phyloP scores from a whole-genome alignment of 2,888 invertebrate genomes.

The Drosophila cyrtoloma region DNA sequence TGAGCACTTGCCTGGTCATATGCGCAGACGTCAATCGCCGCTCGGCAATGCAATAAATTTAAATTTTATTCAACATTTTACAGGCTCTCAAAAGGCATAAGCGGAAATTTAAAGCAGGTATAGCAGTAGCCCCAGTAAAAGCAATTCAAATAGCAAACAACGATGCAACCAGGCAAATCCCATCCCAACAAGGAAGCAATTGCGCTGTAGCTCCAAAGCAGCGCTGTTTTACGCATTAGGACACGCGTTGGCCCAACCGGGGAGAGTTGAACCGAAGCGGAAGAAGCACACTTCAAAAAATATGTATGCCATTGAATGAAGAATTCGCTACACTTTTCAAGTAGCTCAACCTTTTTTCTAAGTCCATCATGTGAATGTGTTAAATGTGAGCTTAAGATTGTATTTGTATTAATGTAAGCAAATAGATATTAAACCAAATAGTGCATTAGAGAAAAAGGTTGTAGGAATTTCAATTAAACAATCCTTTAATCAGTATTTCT shows the following conservation, averaged over 20 bases:
- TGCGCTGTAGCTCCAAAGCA: slow-evolving; percentile 41
- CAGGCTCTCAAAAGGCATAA: slow-evolving; percentile 81
- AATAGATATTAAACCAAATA: background rate
- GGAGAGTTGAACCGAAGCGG: slow-evolving; percentile 3
- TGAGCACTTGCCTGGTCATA: slow-evolving; percentile 51
- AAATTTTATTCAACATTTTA: slow-evolving; percentile 79
- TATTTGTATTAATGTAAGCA: background rate
- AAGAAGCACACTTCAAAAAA: slow-evolving; percentile 3
- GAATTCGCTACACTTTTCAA: background rate
- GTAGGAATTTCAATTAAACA: background rate
- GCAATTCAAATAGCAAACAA: slow-evolving; percentile 38
- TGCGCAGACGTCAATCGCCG: slow-evolving; percentile 75
- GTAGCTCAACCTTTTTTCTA: too few relatives aligned
- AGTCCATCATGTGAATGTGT: too few relatives aligned
- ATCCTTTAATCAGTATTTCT: background rate
- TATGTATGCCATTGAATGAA: background rate
- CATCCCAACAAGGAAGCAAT: slow-evolving; percentile 77
- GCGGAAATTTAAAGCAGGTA: slow-evolving; percentile 75
- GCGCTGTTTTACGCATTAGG: slow-evolving; percentile 73
- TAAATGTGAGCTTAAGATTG: background rate
- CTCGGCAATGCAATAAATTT: slow-evolving; percentile 76
- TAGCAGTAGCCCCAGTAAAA: slow-evolving; percentile 46
- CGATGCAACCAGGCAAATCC: slow-evolving; percentile 27
- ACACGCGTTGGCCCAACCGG: slow-evolving; percentile 69
- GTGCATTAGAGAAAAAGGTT: fast-evolving